phyloP scores from a whole-genome alignment of 2,797 vertebrate genomes.

The Falco concolor region DNA sequence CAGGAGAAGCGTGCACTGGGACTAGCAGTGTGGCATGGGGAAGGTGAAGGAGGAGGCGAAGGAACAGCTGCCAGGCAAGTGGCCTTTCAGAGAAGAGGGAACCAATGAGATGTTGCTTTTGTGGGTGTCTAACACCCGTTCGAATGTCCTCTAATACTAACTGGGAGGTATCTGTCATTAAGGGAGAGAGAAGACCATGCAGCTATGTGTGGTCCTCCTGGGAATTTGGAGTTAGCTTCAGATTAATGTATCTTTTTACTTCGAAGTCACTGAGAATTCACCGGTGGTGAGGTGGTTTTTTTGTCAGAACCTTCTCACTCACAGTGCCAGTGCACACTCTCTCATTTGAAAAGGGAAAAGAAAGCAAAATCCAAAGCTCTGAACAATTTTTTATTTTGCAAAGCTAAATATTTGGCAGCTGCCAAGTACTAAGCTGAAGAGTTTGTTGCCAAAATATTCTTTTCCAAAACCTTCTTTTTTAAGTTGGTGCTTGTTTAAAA shows the following conservation, averaged over 20 bases:
- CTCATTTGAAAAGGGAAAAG: background rate
- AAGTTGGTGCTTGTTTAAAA: background rate
- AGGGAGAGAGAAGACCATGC: background rate
- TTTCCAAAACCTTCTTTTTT: background rate
- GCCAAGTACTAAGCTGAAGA: background rate
- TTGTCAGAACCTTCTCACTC: background rate
- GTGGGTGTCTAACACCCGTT: background rate
- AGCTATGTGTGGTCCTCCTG: background rate
- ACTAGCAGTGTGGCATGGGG: background rate
- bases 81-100: background rate
- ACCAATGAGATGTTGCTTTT: background rate
- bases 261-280: background rate
- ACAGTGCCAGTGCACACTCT: rapidly evolving
- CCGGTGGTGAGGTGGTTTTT: background rate
- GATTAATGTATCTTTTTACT: background rate
- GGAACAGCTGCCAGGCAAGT: background rate
- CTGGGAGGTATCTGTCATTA: background rate
- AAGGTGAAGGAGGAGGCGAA: background rate
- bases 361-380: background rate
- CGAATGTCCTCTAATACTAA: background rate
- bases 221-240: background rate
- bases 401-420: background rate
- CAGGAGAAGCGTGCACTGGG: background rate
- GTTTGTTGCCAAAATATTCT: background rate
- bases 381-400: background rate